These are phyloP conservation scores for Muntiacus reevesi DNA, from an alignment of 2,113 vertebrate species.

Conservation along the genomic window DNA sequence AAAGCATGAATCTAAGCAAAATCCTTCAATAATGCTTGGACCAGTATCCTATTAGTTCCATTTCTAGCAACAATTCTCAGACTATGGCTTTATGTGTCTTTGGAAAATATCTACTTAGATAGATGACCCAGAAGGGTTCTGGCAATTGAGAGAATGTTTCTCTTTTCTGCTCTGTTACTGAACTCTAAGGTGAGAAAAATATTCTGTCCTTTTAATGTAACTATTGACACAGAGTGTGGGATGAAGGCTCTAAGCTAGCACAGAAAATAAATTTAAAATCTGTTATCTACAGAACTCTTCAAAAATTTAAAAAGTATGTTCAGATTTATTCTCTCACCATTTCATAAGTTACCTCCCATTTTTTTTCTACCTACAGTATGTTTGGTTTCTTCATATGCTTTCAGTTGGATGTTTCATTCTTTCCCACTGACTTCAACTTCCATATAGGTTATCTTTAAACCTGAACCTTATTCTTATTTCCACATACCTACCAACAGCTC, in stretches of 20 bases:
- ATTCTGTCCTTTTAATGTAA: not conserved
- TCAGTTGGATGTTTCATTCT: not conserved
- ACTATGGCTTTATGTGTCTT: not conserved
- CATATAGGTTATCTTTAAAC: not conserved
- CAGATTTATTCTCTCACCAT: not conserved
- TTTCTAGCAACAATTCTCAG: not conserved
- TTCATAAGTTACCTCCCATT: not conserved
- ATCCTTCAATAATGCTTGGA: not conserved
- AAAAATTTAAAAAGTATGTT: conserved; percentile 8
- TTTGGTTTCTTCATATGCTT: not conserved
- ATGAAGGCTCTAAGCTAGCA: not conserved
- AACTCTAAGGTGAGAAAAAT: not conserved
- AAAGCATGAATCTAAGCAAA: not conserved
- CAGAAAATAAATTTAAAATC: not conserved
- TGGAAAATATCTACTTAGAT: not conserved
- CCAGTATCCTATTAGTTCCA: not conserved
- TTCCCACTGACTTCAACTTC: not conserved
- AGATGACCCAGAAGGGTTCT: not conserved
- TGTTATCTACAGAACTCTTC: not conserved
- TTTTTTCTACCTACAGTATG: not conserved
- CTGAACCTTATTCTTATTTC: not conserved
- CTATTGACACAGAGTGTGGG: not conserved
- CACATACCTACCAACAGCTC: not conserved
- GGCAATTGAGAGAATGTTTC: not conserved
- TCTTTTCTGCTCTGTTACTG: not conserved